Percentiles rank a stretch among this genome's conserved stretches.
Conservation (phyloP, 2,797 vertebrate species). For the Anniella stebbinsi region DNA sequence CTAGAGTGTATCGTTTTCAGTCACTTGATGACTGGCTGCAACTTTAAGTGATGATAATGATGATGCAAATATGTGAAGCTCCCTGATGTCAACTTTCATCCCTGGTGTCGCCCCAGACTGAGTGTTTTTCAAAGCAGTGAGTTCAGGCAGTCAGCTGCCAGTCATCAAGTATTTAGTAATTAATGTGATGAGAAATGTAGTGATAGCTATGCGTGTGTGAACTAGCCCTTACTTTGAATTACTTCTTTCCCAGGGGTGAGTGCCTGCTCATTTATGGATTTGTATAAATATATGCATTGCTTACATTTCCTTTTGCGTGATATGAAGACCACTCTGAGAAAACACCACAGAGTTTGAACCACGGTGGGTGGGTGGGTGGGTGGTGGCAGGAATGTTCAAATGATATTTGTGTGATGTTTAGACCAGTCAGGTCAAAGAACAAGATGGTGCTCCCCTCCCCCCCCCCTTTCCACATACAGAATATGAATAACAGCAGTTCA, state of each 20-base stretch:
- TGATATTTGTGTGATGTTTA: neutral
- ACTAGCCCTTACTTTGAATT: neutral
- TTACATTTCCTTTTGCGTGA: neutral
- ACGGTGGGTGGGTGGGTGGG: no score
- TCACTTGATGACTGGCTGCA: neutral
- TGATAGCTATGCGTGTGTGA: neutral
- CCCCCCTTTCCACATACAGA: no score
- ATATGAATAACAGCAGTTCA: no score
- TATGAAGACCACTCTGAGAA: neutral
- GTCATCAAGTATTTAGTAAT: neutral
- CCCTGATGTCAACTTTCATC: neutral
- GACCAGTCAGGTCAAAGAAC: neutral
- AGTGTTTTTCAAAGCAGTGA: neutral
- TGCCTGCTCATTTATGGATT: neutral
- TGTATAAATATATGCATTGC: neutral
- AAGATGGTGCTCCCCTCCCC: no score
- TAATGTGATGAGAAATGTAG: neutral
- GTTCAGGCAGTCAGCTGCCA: neutral
- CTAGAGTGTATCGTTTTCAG: neutral
- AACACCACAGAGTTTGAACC: neutral
- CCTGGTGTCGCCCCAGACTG: neutral
- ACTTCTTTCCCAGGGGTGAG: neutral
- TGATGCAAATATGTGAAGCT: neutral
- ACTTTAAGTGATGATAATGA: neutral
- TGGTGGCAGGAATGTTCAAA: neutral